Evolutionary conservation across 2,888 invertebrate genomes (phyloP).

Genomic region (Diloba caeruleocephala): DNA sequence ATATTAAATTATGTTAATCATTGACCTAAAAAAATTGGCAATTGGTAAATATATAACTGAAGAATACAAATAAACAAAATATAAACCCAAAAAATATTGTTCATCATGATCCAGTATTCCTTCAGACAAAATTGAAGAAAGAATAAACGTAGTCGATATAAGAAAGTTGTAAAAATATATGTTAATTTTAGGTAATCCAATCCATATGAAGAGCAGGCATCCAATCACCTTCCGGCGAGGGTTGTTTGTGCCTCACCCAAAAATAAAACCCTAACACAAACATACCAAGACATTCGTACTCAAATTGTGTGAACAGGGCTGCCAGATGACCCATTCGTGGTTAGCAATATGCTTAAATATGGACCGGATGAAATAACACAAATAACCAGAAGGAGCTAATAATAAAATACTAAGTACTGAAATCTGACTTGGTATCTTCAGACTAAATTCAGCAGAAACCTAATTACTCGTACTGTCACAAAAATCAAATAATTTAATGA

Average conservation of each 20-base stretch:
- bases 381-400: conserved; percentile 27
- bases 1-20: too few species aligned
- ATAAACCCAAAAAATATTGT: too few species aligned
- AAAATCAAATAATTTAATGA: too few species aligned
- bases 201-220: conserved; percentile 38
- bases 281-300: conserved; percentile 38
- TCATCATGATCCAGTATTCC: too few species aligned
- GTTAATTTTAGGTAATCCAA: conserved; percentile 44
- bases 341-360: conserved; percentile 31
- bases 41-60: too few species aligned
- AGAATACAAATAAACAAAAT: not conserved
- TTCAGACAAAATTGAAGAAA: conserved; percentile 19
- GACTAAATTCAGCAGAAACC: too few species aligned
- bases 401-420: not conserved
- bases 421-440: too few species aligned
- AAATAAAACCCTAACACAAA: conserved; percentile 50
- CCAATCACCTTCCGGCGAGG: conserved; percentile 49
- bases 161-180: conserved; percentile 38
- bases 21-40: too few species aligned
- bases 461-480: too few species aligned
- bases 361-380: conserved; percentile 44
- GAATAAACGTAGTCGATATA: conserved; percentile 28
- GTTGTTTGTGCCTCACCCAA: conserved; percentile 42
- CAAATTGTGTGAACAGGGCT: conserved; percentile 51
- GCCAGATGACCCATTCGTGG: conserved; percentile 46